These are phyloP conservation scores for Micromys minutus DNA, from an alignment of 2,113 vertebrate genomes.

Conservation along the genomic window DNA sequence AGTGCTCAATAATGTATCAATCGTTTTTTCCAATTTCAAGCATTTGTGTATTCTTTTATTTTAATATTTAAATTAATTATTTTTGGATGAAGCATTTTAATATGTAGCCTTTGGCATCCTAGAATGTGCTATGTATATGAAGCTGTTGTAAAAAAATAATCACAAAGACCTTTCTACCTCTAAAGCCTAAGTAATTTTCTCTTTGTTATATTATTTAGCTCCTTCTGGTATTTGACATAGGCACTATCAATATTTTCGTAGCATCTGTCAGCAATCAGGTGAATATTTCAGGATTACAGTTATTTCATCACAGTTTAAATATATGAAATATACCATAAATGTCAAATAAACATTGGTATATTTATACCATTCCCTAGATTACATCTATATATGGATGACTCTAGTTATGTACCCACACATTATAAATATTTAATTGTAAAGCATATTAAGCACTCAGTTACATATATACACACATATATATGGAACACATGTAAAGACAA, in stretches of 20 bases:
- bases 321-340: not conserved
- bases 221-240: not conserved
- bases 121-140: not conserved
- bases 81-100: not conserved
- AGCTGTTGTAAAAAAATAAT: not conserved
- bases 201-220: not conserved
- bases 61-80: not conserved
- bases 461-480: too few species aligned
- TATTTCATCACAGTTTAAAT: not conserved
- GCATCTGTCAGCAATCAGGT: not conserved
- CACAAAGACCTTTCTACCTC: not conserved
- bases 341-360: not conserved
- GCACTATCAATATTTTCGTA: not conserved
- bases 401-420: not conserved
- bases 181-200: not conserved
- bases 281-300: not conserved
- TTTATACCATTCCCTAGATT: not conserved
- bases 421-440: slow-evolving; percentile 29
- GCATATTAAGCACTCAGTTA: not conserved
- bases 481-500: accelerated
- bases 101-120: not conserved
- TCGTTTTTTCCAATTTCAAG: not conserved
- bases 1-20: not conserved
- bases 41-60: not conserved
- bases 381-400: too few species aligned